These are phyloP conservation scores for Acomys russatus DNA, from an alignment of 2,797 vertebrate species.

Conservation along the genomic window DNA sequence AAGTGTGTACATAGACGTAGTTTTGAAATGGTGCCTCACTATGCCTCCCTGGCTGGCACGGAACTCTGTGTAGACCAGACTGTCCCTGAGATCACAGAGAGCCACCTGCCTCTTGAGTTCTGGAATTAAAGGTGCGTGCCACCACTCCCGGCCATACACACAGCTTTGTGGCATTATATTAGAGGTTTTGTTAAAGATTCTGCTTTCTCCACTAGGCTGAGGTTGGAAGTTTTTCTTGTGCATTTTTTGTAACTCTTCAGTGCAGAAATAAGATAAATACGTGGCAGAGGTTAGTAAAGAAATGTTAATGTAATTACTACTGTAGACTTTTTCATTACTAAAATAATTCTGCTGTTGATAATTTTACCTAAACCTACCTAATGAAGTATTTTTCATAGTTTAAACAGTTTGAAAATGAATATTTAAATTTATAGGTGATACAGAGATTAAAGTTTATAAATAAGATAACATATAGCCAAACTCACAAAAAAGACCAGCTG, in stretches of 20 bases:
- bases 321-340: constrained; percentile 30
- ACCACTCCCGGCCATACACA: neutral
- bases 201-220: constrained; percentile 20
- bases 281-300: constrained; percentile 9
- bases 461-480: neutral
- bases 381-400: neutral
- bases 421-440: constrained; percentile 13
- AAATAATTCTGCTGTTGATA: constrained; percentile 42
- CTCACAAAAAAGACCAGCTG: neutral
- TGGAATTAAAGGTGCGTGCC: neutral
- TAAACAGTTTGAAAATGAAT: neutral
- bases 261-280: constrained; percentile 62
- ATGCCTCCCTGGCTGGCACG: neutral
- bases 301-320: constrained; percentile 42
- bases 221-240: constrained; percentile 49
- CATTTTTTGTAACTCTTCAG: constrained; percentile 19
- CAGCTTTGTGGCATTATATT: constrained; percentile 29
- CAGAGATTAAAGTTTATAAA: neutral
- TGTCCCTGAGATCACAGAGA: neutral
- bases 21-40: neutral
- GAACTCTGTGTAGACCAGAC: neutral
- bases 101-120: neutral
- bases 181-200: constrained; percentile 38
- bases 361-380: constrained; percentile 48
- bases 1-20: constrained; percentile 11